Conservation (phyloP, 2,888 invertebrate genomes). For the Drosophila emarginata region DNA sequence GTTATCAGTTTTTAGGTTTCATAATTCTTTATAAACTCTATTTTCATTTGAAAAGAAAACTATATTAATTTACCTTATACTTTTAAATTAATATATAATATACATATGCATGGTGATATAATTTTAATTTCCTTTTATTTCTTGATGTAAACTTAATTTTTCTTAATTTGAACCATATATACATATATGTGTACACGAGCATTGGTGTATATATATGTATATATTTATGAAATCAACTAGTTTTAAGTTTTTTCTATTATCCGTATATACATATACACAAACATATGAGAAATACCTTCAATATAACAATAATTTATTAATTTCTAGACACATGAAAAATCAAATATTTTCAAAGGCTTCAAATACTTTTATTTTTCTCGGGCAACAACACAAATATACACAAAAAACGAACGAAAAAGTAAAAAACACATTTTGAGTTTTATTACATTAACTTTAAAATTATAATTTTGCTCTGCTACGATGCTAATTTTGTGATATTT, state of each 20-base stretch:
- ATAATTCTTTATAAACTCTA: slow-evolving; percentile 47
- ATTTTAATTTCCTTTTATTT: slow-evolving; percentile 70
- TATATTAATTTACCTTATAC: slow-evolving; percentile 36
- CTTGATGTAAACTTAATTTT: slow-evolving; percentile 42
- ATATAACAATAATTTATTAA: slow-evolving; percentile 67
- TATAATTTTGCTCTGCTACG: slow-evolving; percentile 65
- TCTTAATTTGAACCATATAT: slow-evolving; percentile 32
- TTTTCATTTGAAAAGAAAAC: slow-evolving; percentile 21
- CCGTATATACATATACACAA: slow-evolving; percentile 40
- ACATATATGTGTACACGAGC: background rate
- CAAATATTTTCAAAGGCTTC: slow-evolving; percentile 19
- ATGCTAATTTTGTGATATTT: slow-evolving; percentile 76
- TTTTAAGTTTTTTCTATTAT: slow-evolving; percentile 47
- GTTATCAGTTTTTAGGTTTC: slow-evolving; percentile 67
- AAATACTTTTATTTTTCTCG: slow-evolving; percentile 52
- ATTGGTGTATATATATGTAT: slow-evolving; percentile 2
- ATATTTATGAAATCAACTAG: slow-evolving; percentile 23
- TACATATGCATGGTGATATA: slow-evolving; percentile 76
- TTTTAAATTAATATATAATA: slow-evolving; percentile 26
- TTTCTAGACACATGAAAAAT: slow-evolving; percentile 40
- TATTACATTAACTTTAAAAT: slow-evolving; percentile 49
- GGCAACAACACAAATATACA: slow-evolving; percentile 42
- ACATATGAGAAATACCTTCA: slow-evolving; percentile 67
- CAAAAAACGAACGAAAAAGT: slow-evolving; percentile 28
- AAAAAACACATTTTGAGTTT: slow-evolving; percentile 68